Conservation (phyloP, 2,888 invertebrate species). For the Clanis bilineata region DNA sequence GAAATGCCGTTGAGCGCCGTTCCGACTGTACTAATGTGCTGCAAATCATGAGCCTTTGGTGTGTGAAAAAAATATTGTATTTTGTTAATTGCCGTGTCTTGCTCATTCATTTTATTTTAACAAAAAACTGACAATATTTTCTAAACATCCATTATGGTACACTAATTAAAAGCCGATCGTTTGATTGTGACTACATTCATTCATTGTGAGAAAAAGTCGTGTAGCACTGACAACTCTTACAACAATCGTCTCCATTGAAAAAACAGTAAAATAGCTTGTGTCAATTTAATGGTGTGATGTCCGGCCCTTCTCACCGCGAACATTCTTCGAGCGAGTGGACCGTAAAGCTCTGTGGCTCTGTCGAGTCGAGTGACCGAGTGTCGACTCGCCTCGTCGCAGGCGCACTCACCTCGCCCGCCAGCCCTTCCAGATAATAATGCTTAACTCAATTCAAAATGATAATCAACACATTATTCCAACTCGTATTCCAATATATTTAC, state of each 20-base stretch:
- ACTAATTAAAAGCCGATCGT: no score
- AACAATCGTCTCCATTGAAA: neutral
- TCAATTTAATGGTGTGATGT: constrained; percentile 1
- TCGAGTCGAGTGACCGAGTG: no score
- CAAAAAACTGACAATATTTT: neutral
- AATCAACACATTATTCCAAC: neutral
- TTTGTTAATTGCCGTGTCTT: constrained; percentile 34
- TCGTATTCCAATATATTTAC: neutral
- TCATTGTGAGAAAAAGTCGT: neutral
- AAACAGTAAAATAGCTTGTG: neutral
- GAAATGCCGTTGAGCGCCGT: constrained; percentile 49
- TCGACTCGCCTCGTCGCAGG: neutral
- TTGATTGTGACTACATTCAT: neutral
- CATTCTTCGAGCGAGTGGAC: constrained; percentile 19
- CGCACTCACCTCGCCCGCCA: neutral
- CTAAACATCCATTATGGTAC: neutral
- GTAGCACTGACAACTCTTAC: neutral
- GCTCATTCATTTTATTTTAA: constrained; percentile 25
- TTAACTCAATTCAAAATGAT: neutral
- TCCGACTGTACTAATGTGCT: constrained; percentile 43
- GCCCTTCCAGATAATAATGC: neutral
- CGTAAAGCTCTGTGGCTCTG: constrained; percentile 25
- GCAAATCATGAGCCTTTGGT: constrained; percentile 29
- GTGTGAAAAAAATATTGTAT: constrained; percentile 46
- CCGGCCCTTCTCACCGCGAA: constrained; percentile 14